Evolutionary conservation across 2,888 invertebrate genomes (phyloP).

Genomic region (Tanypteryx hageni): DNA sequence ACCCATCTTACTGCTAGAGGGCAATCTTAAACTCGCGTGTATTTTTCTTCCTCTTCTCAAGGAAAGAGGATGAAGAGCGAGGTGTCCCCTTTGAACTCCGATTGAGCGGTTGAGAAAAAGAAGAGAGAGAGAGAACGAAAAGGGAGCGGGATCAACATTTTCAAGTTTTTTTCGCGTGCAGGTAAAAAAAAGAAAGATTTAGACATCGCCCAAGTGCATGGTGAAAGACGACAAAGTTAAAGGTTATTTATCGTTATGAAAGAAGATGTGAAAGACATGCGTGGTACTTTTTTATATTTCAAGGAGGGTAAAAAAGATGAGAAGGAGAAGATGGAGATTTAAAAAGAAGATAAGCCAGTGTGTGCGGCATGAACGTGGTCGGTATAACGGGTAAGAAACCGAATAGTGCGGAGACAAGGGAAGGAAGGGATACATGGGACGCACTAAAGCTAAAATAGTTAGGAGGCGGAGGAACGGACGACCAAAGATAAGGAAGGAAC

Average conservation of each 20-base stretch:
- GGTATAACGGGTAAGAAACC: not conserved
- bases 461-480: not conserved
- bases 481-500: not conserved
- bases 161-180: not conserved
- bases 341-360: not conserved
- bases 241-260: not conserved
- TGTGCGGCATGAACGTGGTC: not conserved
- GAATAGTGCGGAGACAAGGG: not conserved
- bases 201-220: not conserved
- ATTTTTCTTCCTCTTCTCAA: not conserved
- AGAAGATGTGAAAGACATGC: not conserved
- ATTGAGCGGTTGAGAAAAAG: not conserved
- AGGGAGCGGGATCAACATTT: not conserved
- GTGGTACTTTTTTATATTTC: not conserved
- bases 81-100: not conserved
- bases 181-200: not conserved
- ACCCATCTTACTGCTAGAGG: not conserved
- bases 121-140: not conserved
- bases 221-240: not conserved
- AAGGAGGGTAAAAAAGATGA: no score
- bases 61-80: not conserved
- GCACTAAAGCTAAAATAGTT: not conserved
- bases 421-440: not conserved
- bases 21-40: not conserved
- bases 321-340: not conserved